These are phyloP conservation scores for Glareola pratincola DNA, from an alignment of 2,113 vertebrate species.

Conservation along the genomic window DNA sequence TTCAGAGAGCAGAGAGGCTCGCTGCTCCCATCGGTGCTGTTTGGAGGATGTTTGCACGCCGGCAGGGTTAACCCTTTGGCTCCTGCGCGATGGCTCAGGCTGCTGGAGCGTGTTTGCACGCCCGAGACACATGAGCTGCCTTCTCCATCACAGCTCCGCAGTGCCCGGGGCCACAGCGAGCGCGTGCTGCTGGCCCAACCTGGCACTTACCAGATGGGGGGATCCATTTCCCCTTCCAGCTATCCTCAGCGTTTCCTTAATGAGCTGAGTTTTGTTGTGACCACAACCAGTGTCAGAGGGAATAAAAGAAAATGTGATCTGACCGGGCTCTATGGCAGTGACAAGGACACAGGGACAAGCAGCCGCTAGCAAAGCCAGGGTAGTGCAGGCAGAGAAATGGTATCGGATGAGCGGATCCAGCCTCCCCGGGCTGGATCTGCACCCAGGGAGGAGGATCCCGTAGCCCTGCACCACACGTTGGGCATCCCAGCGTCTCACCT, in stretches of 20 bases:
- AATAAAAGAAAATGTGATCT: background rate
- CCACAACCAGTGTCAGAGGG: conserved; percentile 3
- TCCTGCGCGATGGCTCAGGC: background rate
- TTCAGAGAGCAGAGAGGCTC: background rate
- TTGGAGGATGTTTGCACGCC: background rate
- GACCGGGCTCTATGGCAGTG: fast-evolving
- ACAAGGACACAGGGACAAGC: background rate
- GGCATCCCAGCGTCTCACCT: background rate
- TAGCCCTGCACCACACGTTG: fast-evolving
- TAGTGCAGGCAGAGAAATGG: fast-evolving
- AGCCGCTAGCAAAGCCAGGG: background rate
- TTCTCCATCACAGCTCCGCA: background rate
- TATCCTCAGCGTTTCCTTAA: background rate
- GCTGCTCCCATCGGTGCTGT: conserved; percentile 21
- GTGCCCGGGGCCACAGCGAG: background rate
- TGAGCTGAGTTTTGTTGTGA: conserved; percentile 32
- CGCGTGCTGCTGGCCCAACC: fast-evolving
- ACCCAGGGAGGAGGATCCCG: background rate
- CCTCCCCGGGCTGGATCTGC: background rate
- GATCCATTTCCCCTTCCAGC: background rate
- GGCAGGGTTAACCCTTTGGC: background rate
- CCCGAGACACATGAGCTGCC: fast-evolving
- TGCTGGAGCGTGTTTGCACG: fast-evolving
- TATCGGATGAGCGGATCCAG: fast-evolving
- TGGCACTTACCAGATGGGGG: background rate